Base-by-base conservation (phyloP, 2,797 vertebrate genomes). In the Ispidina lecontei region DNA sequence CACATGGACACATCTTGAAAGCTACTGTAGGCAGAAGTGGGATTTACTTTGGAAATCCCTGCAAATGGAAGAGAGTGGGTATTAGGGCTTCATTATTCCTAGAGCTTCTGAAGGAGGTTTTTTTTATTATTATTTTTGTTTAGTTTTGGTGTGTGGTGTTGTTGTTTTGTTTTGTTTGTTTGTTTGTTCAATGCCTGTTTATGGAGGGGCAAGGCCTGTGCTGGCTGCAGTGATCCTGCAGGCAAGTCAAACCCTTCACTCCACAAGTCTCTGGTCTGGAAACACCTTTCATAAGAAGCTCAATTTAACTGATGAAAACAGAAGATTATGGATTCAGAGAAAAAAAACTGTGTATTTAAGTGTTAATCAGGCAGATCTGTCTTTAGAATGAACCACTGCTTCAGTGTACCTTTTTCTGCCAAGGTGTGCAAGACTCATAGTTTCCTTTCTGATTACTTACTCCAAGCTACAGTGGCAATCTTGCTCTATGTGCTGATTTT, bases 161-260 rank as follows among this genome's bases (percentile, higher is more conserved):
- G 12, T n/a, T n/a, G n/a, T n/a, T n/a, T 37, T 37, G 37, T 37
- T 37, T 29, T 0, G 10, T n/a, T 41, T 25, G 18, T 47, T 47
- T 33, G 9, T 15, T 26, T 15, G 15, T 49, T 49, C 60, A 73
- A 28, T 49, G 25, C 17, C 28, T 64, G 18, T 56, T 79, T 41
- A 56, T 0, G 0, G 18, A 54, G 5, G 8, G 8, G 11, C 59
- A 49, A 43, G 23, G 47, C 14, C 21, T 39, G 49, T 14, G 87
- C 8, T 0, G 4, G 37, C 46, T 52, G 56, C 33, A 71, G 29
- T 10, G 20, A 73, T 41, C 60, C 72, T 65, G 19, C 8, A 47
- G 33, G 29, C 29, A 84, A 80, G 21, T 5, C 69, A 86, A 84
- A 67, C 10, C 6, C 37, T 26, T 60, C 55, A 39, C 28, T 75